phyloP scores from a whole-genome alignment of 2,888 invertebrate genomes.

The Drosophila infuscata region DNA sequence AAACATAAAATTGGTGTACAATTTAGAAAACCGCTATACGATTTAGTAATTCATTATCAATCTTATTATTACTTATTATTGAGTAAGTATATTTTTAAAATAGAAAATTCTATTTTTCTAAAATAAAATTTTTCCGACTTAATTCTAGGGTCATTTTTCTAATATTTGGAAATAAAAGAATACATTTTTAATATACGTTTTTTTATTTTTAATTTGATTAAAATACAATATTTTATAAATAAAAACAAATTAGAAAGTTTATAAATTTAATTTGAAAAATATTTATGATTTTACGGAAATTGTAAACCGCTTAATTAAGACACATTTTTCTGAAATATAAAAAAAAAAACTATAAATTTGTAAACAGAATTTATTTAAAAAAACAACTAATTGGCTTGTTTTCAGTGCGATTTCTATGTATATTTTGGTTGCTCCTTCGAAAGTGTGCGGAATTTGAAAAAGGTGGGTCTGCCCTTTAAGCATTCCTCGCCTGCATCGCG shows the following conservation, averaged over 20 bases:
- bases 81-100: not conserved
- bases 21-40: not conserved
- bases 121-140: not conserved
- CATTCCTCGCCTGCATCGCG: slow-evolving; percentile 56
- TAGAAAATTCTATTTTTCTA: not conserved
- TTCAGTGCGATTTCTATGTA: not conserved
- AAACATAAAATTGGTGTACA: not conserved
- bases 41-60: not conserved
- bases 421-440: not conserved
- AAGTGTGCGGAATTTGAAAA: slow-evolving; percentile 40
- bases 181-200: no score
- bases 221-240: not conserved
- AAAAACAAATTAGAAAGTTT: not conserved
- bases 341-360: no score
- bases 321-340: not conserved
- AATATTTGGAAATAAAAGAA: not conserved
- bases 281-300: not conserved
- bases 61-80: not conserved
- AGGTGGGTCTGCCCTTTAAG: slow-evolving; percentile 55
- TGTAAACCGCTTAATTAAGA: not conserved
- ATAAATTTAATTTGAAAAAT: not conserved
- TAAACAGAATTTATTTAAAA: not conserved
- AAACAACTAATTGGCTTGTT: not conserved
- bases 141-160: not conserved
- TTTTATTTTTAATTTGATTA: no score